Base-by-base conservation (phyloP, 2,113 vertebrate genomes). In the rat (Rattus norvegicus) region DNA sequence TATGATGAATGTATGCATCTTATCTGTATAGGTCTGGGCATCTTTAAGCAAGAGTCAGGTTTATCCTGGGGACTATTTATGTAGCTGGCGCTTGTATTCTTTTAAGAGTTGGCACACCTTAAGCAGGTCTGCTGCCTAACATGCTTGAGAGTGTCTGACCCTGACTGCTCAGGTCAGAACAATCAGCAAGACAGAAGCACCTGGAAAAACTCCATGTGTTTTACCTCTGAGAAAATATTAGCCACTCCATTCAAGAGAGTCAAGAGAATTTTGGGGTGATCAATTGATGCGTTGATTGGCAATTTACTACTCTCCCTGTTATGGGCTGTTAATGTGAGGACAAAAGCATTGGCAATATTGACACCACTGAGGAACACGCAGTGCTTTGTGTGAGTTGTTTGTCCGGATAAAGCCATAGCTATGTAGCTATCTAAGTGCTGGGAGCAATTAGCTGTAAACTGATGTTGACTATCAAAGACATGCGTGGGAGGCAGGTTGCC, bases 361-460 rank as follows among this genome's bases (percentile, higher is more conserved):
- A 96, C 85, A 97, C 67, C 92, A 84, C 49, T 26, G 13, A 95
- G 85, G 88, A 96, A 52, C 36, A 43, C 47, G 56, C 6, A 61
- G 33, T 12, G 49, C 83, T 94, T 92, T 84, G 56, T 95, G 76
- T 88, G 54, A 90, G 84, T 63, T 91, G 47, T 56, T 96, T 92
- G 43, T 80, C 28, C 4, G 61, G 93, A 92, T 92, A 65, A 93
- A 91, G 69, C 81, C 28, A 76, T 90, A 94, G 75, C 65, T 77
- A 85, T 33, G 36, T 77, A 90, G 59, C 80, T 72, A 69, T 88
- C 72, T 86, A 97, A 95, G 81, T 95, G 85, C 83, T 96, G 79
- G 90, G 86, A 83, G 72, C 92, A 92, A 97, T 97, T 96, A 95
- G 90, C 92, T 93, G 77, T 89, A 96, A 89, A 97, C 90, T 91